Percentiles rank a stretch among this genome's conserved stretches.
Conservation (phyloP, 2,888 invertebrate species). For the Agrotis segetum region DNA sequence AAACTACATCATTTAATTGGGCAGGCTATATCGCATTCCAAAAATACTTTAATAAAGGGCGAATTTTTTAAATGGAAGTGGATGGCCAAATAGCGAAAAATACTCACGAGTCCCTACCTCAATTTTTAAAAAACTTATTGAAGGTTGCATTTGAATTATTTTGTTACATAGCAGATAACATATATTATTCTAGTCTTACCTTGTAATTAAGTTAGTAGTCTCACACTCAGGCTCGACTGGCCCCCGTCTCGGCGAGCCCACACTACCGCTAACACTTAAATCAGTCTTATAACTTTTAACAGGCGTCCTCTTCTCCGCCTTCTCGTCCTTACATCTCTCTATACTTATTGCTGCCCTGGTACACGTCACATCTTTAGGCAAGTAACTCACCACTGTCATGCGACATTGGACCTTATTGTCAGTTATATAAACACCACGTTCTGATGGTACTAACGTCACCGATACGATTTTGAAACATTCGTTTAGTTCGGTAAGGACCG, state of each 20-base stretch:
- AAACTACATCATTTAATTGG: too few relatives aligned
- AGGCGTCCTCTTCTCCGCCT: constrained; percentile 78
- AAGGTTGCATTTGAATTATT: too few relatives aligned
- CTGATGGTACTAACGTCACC: constrained; percentile 89
- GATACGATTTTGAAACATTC: constrained; percentile 91
- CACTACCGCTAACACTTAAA: constrained; percentile 83
- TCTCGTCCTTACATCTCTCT: constrained; percentile 88
- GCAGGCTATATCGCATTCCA: too few relatives aligned
- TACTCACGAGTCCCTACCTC: too few relatives aligned
- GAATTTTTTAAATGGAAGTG: too few relatives aligned
- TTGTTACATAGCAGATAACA: too few relatives aligned
- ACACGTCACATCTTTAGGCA: constrained; percentile 93
- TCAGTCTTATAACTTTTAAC: constrained; percentile 88
- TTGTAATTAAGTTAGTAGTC: constrained; percentile 78
- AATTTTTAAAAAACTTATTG: too few relatives aligned
- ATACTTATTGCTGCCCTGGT: constrained; percentile 92
- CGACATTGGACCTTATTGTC: constrained; percentile 85
- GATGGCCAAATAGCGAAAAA: too few relatives aligned
- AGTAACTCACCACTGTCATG: constrained; percentile 83
- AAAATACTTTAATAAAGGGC: too few relatives aligned
- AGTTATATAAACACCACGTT: constrained; percentile 87
- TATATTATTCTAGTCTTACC: too few relatives aligned
- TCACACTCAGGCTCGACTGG: constrained; percentile 76
- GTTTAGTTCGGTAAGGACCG: constrained; percentile 89
- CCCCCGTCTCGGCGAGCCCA: constrained; percentile 80